Evolutionary conservation across 2,113 vertebrate genomes (phyloP), one percentile per base, ranked within the genome.

Genomic region (Anhinga anhinga): DNA sequence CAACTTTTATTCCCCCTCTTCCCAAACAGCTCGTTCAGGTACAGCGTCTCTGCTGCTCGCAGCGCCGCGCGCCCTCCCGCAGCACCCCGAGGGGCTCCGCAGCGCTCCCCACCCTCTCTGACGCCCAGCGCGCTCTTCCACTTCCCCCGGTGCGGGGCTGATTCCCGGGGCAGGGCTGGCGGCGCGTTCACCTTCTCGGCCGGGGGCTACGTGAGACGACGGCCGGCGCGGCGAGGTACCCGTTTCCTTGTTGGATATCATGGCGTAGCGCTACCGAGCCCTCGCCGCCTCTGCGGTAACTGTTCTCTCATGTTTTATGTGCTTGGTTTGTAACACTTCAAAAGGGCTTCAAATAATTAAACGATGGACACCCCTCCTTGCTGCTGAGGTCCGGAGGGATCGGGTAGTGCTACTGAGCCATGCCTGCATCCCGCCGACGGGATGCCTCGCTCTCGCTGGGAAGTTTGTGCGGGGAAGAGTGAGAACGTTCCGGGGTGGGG

Each of bases 211-310:
- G 5, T 1, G 36, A 27, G 44, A 7, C 5, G 53, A 20, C 15
- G 8, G 16, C 17, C 15, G 0, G 22, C 20, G 7, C 11, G 1
- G 44, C 5, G 5, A 7, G 15, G 27, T 6, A 4, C n/a, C 47
- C 11, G 0, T 20, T 23, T 12, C 58, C 7, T 1, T 4, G 27
- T 4, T 5, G 32, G 8, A 11, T 5, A 36, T 7, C 8, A 0
- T 2, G 45, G 52, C 17, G 1, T 6, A 14, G 40, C 9, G 1
- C 16, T 10, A 15, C 29, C 3, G 26, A 50, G 82, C 26, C 30
- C 25, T 40, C 59, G 0, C 23, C 2, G 12, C n/a, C 67, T 22
- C 72, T 23, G 26, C 0, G 0, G 34, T 9, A 7, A 2, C 34
- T 55, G 21, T 7, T 15, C 3, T 50, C 25, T 53, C 53, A 2